These are phyloP conservation scores for Silurus glanis DNA, from an alignment of 2,113 vertebrate genomes.

Conservation along the genomic window DNA sequence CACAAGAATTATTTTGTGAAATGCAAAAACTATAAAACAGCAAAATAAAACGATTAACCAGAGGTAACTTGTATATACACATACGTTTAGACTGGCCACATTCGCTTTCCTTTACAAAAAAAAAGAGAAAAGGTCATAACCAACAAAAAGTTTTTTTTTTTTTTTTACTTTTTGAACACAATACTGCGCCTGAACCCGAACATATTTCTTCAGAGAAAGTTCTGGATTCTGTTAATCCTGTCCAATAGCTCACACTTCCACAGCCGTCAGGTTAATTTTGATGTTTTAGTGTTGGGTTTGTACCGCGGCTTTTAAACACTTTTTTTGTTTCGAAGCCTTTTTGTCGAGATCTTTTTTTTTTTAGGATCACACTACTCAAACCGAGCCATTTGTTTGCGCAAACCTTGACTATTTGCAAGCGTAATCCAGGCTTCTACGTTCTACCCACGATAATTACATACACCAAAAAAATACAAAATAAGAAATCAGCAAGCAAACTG, in stretches of 20 bases:
- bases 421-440: no score
- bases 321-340: slow-evolving; percentile 19
- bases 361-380: neutral
- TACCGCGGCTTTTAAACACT: slow-evolving; percentile 23
- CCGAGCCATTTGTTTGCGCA: neutral
- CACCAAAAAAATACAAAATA: neutral
- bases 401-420: neutral
- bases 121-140: slow-evolving; percentile 5
- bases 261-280: neutral
- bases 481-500: slow-evolving; percentile 2
- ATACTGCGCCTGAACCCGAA: slow-evolving; percentile 1
- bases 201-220: slow-evolving; percentile 7
- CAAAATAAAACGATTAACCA: slow-evolving; percentile 45
- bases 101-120: slow-evolving; percentile 64
- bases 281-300: slow-evolving; percentile 11
- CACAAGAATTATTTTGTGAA: slow-evolving; percentile 87
- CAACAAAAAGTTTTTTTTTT: slow-evolving; percentile 1
- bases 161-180: slow-evolving; percentile 16
- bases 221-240: neutral
- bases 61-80: slow-evolving; percentile 75
- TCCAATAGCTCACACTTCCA: neutral
- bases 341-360: no score
- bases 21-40: slow-evolving; percentile 79
- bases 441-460: neutral
- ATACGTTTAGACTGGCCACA: slow-evolving; percentile 81